phyloP scores from a whole-genome alignment of 2,113 vertebrate genomes.

The Sinocyclocheilus rhinocerous region DNA sequence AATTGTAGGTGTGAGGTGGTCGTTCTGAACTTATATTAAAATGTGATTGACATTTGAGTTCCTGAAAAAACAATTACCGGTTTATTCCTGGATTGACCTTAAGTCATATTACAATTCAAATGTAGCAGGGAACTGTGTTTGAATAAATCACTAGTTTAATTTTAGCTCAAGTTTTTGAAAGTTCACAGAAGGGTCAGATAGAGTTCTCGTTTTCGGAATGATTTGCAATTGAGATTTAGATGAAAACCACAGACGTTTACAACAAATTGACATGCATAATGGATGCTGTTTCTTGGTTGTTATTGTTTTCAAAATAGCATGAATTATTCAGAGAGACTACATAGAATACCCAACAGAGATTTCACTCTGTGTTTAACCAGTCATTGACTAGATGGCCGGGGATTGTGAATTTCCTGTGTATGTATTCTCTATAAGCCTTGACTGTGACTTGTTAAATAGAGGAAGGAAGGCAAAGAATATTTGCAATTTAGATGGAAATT shows the following conservation, averaged over 20 bases:
- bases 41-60: conserved; percentile 48
- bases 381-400: conserved; percentile 24
- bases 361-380: conserved; percentile 32
- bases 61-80: conserved; percentile 44
- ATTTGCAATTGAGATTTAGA: conserved; percentile 55
- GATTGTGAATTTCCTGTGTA: conserved; percentile 36
- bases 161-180: conserved; percentile 40
- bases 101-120: conserved; percentile 38
- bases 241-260: conserved; percentile 47
- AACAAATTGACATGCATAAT: conserved; percentile 52
- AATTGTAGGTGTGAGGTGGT: background rate
- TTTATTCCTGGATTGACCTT: conserved; percentile 14
- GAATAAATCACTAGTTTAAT: conserved; percentile 49
- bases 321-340: conserved; percentile 49
- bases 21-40: conserved; percentile 38
- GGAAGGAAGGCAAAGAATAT: conserved; percentile 12
- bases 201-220: conserved; percentile 39
- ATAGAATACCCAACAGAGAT: conserved; percentile 42
- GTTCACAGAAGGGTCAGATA: conserved; percentile 30
- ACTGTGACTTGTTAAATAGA: conserved; percentile 7
- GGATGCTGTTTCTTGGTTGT: conserved; percentile 45
- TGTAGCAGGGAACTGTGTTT: conserved; percentile 18
- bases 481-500: conserved; percentile 28
- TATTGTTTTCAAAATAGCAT: conserved; percentile 55
- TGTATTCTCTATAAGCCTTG: conserved; percentile 6